phyloP scores from a whole-genome alignment of 2,888 invertebrate genomes.

The Neocrepidodera transversa region DNA sequence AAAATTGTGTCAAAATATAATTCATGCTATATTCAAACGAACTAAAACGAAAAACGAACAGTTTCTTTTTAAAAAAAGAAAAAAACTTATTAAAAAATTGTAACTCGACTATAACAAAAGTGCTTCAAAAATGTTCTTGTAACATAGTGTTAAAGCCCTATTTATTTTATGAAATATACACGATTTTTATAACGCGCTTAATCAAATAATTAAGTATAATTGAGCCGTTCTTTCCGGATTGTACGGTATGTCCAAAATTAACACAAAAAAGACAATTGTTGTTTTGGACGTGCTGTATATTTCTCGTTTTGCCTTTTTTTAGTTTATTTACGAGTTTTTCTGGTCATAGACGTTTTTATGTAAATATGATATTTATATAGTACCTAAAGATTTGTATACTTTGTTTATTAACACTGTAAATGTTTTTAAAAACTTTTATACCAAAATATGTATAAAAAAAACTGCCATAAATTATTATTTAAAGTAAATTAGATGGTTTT shows the following conservation, averaged over 20 bases:
- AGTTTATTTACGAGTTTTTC: conserved; percentile 58
- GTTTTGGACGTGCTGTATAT: conserved; percentile 25
- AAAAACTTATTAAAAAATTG: conserved; percentile 21
- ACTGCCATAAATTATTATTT: conserved; percentile 52
- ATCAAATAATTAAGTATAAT: not conserved
- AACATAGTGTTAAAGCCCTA: conserved; percentile 42
- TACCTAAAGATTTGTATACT: conserved; percentile 51
- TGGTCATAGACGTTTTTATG: conserved; percentile 57
- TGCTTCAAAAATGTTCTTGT: conserved; percentile 42
- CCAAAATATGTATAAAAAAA: conserved; percentile 52
- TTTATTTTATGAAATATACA: conserved; percentile 44
- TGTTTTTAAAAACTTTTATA: conserved; percentile 58
- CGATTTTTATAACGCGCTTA: conserved; percentile 22
- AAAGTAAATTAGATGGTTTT: not conserved
- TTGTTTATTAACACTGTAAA: conserved; percentile 52
- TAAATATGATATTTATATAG: conserved; percentile 58
- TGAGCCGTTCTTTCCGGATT: not conserved
- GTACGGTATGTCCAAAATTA: conserved; percentile 1
- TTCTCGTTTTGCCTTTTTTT: conserved; percentile 51
- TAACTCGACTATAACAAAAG: conserved; percentile 45
- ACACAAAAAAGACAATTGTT: not conserved
- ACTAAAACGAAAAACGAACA: conserved; percentile 23
- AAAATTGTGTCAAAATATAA: not conserved
- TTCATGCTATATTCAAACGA: not conserved
- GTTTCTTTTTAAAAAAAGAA: conserved; percentile 24